Conservation (phyloP, 2,888 invertebrate species). For the Glaucopsyche alexis region DNA sequence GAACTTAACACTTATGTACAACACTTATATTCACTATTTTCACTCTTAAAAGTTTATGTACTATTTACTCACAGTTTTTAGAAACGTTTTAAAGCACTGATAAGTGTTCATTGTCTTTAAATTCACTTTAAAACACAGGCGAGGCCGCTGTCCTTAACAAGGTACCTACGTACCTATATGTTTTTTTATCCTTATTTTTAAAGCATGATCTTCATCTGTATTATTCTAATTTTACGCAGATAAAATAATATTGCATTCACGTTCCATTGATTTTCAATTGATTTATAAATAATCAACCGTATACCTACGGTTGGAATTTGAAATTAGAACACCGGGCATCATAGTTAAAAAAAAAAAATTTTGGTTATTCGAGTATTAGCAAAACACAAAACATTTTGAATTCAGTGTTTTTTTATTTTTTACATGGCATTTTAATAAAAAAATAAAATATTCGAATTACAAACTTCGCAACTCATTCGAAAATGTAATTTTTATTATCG, state of each 20-base stretch:
- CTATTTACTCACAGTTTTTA: too few relatives aligned
- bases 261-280: background rate
- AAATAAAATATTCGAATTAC: background rate
- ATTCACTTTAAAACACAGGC: too few relatives aligned
- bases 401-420: background rate
- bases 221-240: background rate
- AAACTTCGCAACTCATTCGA: background rate
- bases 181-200: too few relatives aligned
- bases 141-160: too few relatives aligned
- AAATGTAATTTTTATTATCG: background rate
- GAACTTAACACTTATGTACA: too few relatives aligned
- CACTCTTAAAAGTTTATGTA: too few relatives aligned
- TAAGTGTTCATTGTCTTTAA: too few relatives aligned
- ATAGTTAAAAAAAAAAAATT: background rate
- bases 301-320: background rate
- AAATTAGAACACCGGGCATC: background rate
- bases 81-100: too few relatives aligned
- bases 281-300: background rate
- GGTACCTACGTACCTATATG: too few relatives aligned
- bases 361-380: background rate
- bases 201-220: background rate
- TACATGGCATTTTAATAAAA: background rate
- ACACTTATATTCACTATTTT: too few relatives aligned
- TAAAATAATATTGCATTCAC: conserved; percentile 1
- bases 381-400: background rate